Conservation (phyloP, 1,140 invertebrate genomes). For the Calephelis nemesis region DNA sequence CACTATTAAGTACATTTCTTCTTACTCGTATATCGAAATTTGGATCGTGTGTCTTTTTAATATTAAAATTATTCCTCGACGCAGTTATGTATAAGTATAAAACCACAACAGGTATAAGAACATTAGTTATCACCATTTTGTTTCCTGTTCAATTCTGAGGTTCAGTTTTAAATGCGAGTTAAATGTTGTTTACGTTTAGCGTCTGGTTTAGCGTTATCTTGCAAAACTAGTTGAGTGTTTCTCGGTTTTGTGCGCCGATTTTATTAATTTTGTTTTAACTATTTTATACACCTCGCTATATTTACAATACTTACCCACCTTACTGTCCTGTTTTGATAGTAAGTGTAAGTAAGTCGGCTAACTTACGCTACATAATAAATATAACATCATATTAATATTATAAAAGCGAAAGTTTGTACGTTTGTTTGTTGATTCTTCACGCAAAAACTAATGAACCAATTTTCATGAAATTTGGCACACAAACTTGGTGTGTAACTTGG, state of each 20-base stretch:
- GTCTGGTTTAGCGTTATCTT: neutral
- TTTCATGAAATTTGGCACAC: no score
- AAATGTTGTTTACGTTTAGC: neutral
- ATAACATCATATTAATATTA: no score
- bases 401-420: no score
- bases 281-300: no score
- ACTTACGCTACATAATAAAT: no score
- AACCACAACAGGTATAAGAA: slow-evolving; percentile 3
- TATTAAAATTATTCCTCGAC: slow-evolving; percentile 26
- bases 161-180: neutral
- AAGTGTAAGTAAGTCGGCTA: no score
- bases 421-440: no score
- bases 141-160: neutral
- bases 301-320: no score
- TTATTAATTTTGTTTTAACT: neutral
- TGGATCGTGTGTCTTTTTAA: slow-evolving; percentile 23
- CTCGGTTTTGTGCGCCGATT: neutral
- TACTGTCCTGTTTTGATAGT: no score
- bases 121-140: slow-evolving; percentile 18
- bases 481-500: no score
- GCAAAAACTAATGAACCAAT: no score
- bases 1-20: neutral
- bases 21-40: slow-evolving; percentile 29
- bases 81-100: slow-evolving; percentile 19
- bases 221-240: neutral